phyloP scores from a whole-genome alignment of 2,888 invertebrate species.

The Perizoma affinitatum region DNA sequence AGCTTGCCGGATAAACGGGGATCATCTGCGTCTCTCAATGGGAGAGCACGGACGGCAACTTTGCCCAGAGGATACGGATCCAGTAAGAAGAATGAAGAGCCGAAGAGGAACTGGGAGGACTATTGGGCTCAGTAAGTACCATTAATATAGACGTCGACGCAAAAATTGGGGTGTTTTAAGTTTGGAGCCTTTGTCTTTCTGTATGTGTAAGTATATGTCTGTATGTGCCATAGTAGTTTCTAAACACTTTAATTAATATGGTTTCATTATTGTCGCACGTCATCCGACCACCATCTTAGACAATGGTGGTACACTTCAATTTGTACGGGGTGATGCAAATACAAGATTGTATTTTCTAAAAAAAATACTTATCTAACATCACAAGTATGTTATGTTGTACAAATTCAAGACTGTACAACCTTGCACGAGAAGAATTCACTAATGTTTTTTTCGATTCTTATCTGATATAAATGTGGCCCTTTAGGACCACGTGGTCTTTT shows the following conservation, averaged over 20 bases:
- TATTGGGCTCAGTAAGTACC: slow-evolving; percentile 78
- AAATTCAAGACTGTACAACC: not conserved
- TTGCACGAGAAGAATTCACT: slow-evolving; percentile 8
- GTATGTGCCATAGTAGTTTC: no score
- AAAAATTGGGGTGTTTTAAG: not conserved
- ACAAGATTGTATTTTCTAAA: no score
- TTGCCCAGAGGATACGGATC: slow-evolving; percentile 75
- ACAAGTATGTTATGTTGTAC: no score
- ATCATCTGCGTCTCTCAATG: slow-evolving; percentile 59
- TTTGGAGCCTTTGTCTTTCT: no score
- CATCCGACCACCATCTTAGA: no score
- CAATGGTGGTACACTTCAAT: no score
- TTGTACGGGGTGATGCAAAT: no score
- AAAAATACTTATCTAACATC: no score
- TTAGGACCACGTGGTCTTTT: slow-evolving; percentile 8
- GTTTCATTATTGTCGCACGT: no score
- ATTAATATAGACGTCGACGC: not conserved
- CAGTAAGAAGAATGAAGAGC: slow-evolving; percentile 50
- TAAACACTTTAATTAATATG: no score
- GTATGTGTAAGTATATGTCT: no score
- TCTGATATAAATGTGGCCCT: not conserved
- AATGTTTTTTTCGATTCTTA: not conserved
- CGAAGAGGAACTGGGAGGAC: slow-evolving; percentile 72
- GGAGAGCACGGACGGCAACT: slow-evolving; percentile 66
- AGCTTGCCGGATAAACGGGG: slow-evolving; percentile 69